These are phyloP conservation scores for Tragelaphus scriptus DNA, from an alignment of 2,113 vertebrate species.

Conservation along the genomic window DNA sequence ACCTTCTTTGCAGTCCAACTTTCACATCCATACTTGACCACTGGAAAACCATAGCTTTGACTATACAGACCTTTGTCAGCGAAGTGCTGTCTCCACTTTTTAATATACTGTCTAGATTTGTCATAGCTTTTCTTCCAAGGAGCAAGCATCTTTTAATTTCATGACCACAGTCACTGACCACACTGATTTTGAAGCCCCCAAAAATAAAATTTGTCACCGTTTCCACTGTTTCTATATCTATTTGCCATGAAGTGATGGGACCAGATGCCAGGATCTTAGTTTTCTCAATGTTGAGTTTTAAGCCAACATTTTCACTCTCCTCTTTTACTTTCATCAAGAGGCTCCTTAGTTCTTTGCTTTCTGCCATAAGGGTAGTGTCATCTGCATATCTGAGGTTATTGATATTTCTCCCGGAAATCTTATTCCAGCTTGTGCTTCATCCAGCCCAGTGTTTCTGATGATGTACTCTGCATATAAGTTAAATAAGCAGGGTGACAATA, in stretches of 20 bases:
- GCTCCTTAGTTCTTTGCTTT: background rate
- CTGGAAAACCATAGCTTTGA: background rate
- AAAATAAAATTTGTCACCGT: background rate
- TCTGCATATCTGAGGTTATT: background rate
- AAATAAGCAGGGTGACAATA: background rate
- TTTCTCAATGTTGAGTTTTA: background rate
- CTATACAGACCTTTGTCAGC: rapidly evolving
- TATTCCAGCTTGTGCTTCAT: background rate
- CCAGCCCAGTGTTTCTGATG: background rate
- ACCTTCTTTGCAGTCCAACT: background rate
- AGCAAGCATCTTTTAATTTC: background rate
- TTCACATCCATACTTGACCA: background rate
- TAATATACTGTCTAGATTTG: background rate
- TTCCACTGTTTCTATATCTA: background rate
- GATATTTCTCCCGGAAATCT: background rate
- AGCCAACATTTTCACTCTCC: background rate
- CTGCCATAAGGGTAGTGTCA: background rate
- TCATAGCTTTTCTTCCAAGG: background rate
- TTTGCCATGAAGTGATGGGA: background rate
- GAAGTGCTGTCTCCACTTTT: background rate
- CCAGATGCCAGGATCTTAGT: background rate
- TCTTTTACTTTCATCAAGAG: background rate
- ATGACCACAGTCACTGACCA: background rate
- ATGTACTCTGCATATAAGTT: background rate
- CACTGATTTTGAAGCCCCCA: background rate